Conservation (phyloP, 2,113 vertebrate genomes). For the Grammomys surdaster region DNA sequence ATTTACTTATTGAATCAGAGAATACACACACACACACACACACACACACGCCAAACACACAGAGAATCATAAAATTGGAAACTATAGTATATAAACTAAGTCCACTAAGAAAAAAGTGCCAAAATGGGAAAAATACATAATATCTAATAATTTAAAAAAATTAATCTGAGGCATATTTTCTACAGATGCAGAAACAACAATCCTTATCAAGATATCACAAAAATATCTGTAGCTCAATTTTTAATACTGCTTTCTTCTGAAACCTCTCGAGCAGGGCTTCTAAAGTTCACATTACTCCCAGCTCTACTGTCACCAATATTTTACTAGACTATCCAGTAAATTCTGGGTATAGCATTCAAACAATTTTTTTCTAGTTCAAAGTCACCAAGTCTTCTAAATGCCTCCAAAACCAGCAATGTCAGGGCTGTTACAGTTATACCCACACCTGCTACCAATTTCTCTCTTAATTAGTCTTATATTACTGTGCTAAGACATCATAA, state of each 20-base stretch:
- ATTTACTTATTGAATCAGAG: too few species aligned
- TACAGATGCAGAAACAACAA: background rate
- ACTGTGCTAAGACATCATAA: background rate
- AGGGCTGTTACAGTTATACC: background rate
- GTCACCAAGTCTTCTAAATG: background rate
- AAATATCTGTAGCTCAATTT: background rate
- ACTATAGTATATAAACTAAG: too few species aligned
- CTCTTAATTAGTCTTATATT: background rate
- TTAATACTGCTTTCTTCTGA: background rate
- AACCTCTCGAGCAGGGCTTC: fast-evolving
- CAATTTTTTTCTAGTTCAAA: too few species aligned
- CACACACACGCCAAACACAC: background rate
- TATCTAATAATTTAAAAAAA: background rate
- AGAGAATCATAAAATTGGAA: background rate
- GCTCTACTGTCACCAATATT: background rate
- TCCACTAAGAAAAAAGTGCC: background rate
- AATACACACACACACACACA: background rate
- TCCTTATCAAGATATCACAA: background rate
- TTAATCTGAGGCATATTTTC: background rate
- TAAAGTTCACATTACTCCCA: background rate
- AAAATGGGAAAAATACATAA: too few species aligned
- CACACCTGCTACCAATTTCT: background rate
- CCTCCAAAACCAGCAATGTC: background rate
- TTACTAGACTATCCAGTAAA: background rate
- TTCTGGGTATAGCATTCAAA: background rate